Conservation (phyloP, 2,888 invertebrate species). For the Folsomia candida region DNA sequence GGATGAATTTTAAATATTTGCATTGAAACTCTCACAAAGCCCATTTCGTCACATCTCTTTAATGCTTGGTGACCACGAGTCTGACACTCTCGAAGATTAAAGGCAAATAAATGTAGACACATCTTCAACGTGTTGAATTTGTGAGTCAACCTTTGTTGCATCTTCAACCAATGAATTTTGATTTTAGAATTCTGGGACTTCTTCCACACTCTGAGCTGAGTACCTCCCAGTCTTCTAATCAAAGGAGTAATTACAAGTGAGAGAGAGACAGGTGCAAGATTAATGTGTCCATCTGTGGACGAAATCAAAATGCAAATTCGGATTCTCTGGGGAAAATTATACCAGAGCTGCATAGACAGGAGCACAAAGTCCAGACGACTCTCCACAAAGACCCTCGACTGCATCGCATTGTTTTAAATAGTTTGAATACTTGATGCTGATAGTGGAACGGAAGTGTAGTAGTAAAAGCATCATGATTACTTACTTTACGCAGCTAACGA, state of each 20-base stretch:
- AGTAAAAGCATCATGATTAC: background rate
- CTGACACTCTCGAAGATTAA: no score
- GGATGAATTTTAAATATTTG: no score
- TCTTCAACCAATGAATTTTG: background rate
- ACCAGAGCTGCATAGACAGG: no score
- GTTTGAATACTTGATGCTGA: no score
- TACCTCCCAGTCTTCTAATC: no score
- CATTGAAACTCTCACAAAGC: no score
- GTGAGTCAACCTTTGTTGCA: background rate
- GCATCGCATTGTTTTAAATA: no score
- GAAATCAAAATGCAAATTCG: slow-evolving; percentile 16
- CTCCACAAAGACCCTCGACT: no score
- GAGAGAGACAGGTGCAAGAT: slow-evolving; percentile 17
- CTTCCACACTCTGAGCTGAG: background rate
- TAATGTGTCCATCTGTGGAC: slow-evolving; percentile 19
- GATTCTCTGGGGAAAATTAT: background rate
- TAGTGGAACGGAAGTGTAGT: no score
- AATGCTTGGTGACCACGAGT: no score
- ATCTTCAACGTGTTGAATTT: background rate
- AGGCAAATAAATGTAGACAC: slow-evolving; percentile 5
- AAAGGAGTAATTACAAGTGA: slow-evolving; percentile 17
- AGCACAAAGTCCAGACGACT: no score
- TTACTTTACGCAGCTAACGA: background rate
- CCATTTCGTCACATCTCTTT: no score
- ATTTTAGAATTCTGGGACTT: background rate